A percentile compares a stretch with the other conserved stretches of the same genome.
These are phyloP conservation scores for Carlito syrichta DNA, from an alignment of 2,113 vertebrate species.

Conservation along the genomic window DNA sequence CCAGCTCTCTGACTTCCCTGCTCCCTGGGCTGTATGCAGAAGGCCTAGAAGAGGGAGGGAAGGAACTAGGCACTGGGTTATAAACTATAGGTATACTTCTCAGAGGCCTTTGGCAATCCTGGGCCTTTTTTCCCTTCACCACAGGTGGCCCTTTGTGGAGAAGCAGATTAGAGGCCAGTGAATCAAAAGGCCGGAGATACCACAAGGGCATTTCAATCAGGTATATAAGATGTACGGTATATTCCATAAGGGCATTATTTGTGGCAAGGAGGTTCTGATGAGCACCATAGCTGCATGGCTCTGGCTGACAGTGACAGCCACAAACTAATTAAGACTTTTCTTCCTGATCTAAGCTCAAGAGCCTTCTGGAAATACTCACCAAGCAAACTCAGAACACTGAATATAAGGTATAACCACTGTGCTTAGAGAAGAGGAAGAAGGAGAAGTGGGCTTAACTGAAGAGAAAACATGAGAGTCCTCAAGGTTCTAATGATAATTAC, in stretches of 20 bases:
- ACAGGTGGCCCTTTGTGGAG: background rate
- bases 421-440: background rate
- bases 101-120: background rate
- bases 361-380: background rate
- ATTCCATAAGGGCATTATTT: background rate
- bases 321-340: background rate
- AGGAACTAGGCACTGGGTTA: background rate
- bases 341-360: background rate
- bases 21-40: background rate
- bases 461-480: background rate
- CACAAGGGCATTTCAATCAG: background rate
- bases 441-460: background rate
- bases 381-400: background rate
- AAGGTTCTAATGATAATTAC: background rate
- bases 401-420: too few relatives aligned
- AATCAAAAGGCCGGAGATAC: background rate
- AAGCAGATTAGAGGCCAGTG: background rate
- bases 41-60: background rate
- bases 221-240: background rate
- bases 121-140: background rate
- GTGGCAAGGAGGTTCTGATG: background rate
- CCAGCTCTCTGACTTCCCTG: background rate
- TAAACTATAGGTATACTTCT: background rate
- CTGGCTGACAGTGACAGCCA: background rate
- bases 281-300: background rate